Evolutionary conservation across 2,797 vertebrate species (phyloP).

Genomic region (Karalla daura): DNA sequence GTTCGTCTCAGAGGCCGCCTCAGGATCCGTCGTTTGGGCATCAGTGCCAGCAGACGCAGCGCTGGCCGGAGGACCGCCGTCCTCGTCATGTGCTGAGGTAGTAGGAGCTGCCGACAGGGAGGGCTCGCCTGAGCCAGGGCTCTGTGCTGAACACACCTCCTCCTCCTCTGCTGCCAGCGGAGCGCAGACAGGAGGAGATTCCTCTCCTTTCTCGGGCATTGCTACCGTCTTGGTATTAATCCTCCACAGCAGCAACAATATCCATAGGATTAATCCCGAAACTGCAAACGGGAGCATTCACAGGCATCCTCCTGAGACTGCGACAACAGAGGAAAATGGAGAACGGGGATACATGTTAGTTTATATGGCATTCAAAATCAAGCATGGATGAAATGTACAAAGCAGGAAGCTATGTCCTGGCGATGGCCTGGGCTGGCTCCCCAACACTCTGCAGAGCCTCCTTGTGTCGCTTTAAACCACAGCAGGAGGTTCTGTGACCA

Average conservation of each 20-base stretch:
- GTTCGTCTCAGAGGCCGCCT: slow-evolving; percentile 26
- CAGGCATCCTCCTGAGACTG: slow-evolving; percentile 66
- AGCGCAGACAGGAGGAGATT: slow-evolving; percentile 34
- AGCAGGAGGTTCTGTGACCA: no score
- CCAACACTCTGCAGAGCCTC: no score
- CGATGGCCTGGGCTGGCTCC: no score
- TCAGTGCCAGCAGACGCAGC: neutral
- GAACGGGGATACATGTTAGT: neutral
- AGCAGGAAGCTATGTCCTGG: no score
- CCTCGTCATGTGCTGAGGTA: slow-evolving; percentile 40
- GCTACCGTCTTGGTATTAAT: slow-evolving; percentile 34
- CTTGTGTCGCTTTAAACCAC: no score
- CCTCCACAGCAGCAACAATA: slow-evolving; percentile 64
- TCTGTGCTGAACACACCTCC: slow-evolving; percentile 17
- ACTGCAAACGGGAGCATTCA: slow-evolving; percentile 68
- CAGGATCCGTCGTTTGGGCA: slow-evolving; percentile 16
- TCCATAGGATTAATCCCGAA: slow-evolving; percentile 69
- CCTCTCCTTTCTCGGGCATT: slow-evolving; percentile 66
- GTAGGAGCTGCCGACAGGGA: slow-evolving; percentile 32
- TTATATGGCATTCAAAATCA: neutral
- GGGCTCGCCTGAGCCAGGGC: slow-evolving; percentile 19
- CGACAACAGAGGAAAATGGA: slow-evolving; percentile 34
- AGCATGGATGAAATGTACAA: no score
- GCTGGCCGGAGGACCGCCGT: slow-evolving; percentile 1
- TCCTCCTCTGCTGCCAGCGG: slow-evolving; percentile 6